A percentile compares a stretch with the other conserved stretches of the same genome.
Evolutionary conservation across 1,140 invertebrate genomes (phyloP).

Genomic region (Zeugodacus cucurbitae): DNA sequence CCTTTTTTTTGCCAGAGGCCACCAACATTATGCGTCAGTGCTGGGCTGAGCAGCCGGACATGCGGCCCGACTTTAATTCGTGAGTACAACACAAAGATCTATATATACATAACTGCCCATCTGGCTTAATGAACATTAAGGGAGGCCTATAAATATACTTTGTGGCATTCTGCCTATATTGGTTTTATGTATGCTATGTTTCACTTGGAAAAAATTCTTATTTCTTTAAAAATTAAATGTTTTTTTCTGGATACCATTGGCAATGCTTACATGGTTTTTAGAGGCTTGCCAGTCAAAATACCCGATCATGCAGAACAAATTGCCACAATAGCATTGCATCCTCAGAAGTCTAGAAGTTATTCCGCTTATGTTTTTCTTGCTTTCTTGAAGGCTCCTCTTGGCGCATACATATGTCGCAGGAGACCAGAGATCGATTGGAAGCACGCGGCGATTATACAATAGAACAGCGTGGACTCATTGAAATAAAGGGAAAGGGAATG

Average conservation of each 20-base stretch:
- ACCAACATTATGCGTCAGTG: constrained; percentile 90
- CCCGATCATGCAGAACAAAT: constrained; percentile 83
- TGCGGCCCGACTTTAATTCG: constrained; percentile 86
- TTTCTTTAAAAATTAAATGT: too few species aligned
- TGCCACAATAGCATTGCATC: constrained; percentile 78
- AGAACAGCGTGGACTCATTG: constrained; percentile 74
- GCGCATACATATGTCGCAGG: constrained; percentile 83
- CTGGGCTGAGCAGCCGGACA: constrained; percentile 87
- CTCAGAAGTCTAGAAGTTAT: constrained; percentile 53
- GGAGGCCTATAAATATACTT: not conserved
- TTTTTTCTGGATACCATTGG: constrained; percentile 87
- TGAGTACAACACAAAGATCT: constrained; percentile 48
- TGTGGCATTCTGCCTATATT: not conserved
- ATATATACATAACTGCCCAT: not conserved
- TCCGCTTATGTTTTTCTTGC: not conserved
- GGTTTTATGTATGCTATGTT: constrained; percentile 3
- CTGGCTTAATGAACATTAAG: not conserved
- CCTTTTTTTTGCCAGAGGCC: constrained; percentile 76
- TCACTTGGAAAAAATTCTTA: not conserved
- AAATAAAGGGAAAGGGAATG: constrained; percentile 87
- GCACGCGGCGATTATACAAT: constrained; percentile 73
- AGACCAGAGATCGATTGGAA: constrained; percentile 79
- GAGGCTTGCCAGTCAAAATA: constrained; percentile 83
- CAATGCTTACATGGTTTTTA: constrained; percentile 94
- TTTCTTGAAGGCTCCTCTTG: constrained; percentile 75